Evolutionary conservation across 2,888 invertebrate species (phyloP).

Genomic region (Lydus trimaculatus): DNA sequence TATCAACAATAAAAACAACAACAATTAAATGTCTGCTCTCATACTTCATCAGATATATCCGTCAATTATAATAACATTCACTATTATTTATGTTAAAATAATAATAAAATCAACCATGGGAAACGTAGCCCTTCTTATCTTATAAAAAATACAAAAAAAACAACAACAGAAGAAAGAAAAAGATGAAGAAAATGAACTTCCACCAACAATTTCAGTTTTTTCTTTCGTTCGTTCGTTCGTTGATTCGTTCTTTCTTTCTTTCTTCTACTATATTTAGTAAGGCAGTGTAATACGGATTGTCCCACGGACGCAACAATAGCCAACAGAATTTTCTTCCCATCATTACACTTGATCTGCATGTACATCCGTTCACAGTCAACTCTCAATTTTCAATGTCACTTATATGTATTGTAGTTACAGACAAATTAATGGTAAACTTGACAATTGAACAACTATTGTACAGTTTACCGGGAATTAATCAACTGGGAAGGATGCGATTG

Average conservation of each 20-base stretch:
- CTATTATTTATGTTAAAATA: constrained; percentile 49
- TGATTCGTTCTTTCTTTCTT: neutral
- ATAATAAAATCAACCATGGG: constrained; percentile 52
- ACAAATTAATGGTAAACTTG: constrained; percentile 47
- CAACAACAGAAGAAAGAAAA: too few relatives aligned
- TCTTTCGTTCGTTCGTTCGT: constrained; percentile 41
- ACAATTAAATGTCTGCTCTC: constrained; percentile 53
- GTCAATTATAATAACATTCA: constrained; percentile 56
- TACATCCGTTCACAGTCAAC: constrained; percentile 58
- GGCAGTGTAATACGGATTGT: constrained; percentile 60
- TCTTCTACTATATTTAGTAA: constrained; percentile 55
- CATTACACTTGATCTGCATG: constrained; percentile 63
- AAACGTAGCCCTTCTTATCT: constrained; percentile 41
- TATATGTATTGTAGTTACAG: constrained; percentile 34
- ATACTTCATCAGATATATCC: constrained; percentile 55
- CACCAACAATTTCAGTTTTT: constrained; percentile 52
- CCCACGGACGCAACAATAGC: constrained; percentile 58
- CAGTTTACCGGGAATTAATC: constrained; percentile 37
- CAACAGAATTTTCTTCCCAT: constrained; percentile 55
- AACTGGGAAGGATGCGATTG: constrained; percentile 25
- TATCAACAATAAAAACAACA: constrained; percentile 37
- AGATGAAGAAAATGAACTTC: constrained; percentile 37
- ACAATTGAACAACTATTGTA: constrained; percentile 38
- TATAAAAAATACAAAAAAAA: constrained; percentile 40
- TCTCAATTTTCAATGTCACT: constrained; percentile 62